Conservation (phyloP, 2,113 vertebrate species). For the Bubo blakistoni region DNA sequence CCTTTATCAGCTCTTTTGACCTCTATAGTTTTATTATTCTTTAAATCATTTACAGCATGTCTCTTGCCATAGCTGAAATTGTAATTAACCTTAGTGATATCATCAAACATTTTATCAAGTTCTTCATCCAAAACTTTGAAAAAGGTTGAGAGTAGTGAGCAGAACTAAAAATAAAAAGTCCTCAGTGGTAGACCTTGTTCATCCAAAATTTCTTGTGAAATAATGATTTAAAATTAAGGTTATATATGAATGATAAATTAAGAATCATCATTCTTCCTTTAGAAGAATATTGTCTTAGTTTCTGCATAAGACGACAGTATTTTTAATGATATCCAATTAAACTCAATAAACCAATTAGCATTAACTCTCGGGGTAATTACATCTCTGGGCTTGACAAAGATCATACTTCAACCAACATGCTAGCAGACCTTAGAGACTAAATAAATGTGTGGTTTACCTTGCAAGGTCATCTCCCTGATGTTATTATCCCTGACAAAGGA, state of each 20-base stretch:
- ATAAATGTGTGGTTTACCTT: conserved; percentile 38
- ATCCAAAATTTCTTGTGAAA: neutral
- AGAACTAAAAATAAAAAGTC: neutral
- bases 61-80: neutral
- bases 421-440: neutral
- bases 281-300: neutral
- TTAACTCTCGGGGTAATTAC: conserved; percentile 49
- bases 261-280: neutral
- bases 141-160: neutral
- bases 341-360: conserved; percentile 59
- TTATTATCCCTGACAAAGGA: conserved; percentile 23
- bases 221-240: neutral
- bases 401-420: conserved; percentile 33
- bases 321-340: conserved; percentile 53
- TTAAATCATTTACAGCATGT: conserved; percentile 38
- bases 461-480: conserved; percentile 21
- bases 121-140: conserved; percentile 27
- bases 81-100: conserved; percentile 35
- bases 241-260: neutral
- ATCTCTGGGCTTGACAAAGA: conserved; percentile 30
- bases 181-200: neutral
- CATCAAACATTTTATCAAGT: conserved; percentile 11
- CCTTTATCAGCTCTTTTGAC: conserved; percentile 46
- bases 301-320: neutral
- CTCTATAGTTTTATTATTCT: conserved; percentile 51